Conservation (phyloP, 1,140 invertebrate genomes). For the Drosophila tropicalis region DNA sequence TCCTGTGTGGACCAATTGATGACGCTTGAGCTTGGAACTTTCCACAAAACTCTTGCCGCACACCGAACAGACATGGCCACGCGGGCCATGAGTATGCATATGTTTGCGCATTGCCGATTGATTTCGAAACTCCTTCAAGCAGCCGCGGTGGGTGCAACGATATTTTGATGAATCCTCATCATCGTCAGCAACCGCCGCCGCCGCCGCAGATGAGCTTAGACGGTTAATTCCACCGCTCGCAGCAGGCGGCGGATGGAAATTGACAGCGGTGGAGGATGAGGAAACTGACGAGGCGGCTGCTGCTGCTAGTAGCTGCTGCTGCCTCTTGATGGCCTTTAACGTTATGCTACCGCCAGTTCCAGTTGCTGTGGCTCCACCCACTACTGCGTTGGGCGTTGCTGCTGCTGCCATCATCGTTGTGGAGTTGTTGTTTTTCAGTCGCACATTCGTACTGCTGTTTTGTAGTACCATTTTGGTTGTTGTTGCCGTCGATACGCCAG, state of each 20-base stretch:
- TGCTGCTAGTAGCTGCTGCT: conserved; percentile 23
- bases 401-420: conserved; percentile 84
- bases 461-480: conserved; percentile 63
- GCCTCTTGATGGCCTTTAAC: conserved; percentile 13
- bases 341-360: neutral
- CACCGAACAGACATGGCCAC: conserved; percentile 98
- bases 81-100: conserved; percentile 97
- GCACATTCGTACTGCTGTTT: conserved; percentile 71
- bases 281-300: conserved; percentile 17
- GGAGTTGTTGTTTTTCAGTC: conserved; percentile 59
- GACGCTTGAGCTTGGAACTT: conserved; percentile 97
- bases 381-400: conserved; percentile 87
- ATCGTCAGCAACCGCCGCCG: conserved; percentile 33
- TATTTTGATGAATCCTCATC: conserved; percentile 67
- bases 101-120: conserved; percentile 99
- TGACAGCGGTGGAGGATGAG: conserved; percentile 4
- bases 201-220: neutral
- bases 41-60: conserved; percentile 99
- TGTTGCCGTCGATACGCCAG: conserved; percentile 8
- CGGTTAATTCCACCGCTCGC: conserved; percentile 83
- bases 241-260: conserved; percentile 84
- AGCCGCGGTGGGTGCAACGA: conserved; percentile 97
- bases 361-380: neutral
- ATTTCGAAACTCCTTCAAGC: conserved; percentile 98
- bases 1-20: conserved; percentile 95